Base-by-base conservation (phyloP, 2,113 vertebrate species). In the Agapornis roseicollis region DNA sequence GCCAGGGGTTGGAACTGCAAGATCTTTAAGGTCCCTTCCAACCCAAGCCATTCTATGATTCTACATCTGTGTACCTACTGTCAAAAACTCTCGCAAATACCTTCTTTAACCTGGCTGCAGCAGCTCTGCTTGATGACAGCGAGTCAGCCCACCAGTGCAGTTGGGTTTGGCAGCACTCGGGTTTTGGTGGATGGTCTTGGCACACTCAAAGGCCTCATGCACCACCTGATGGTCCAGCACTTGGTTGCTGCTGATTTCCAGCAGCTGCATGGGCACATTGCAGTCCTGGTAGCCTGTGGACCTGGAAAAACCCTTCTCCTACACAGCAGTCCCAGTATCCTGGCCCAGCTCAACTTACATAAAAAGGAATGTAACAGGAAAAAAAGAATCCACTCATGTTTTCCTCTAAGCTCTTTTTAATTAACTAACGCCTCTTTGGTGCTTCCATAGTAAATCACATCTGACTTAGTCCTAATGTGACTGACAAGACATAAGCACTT, bases 31-130 rank as follows among this genome's bases (percentile, higher is more conserved):
- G 56, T 58, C 56, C 13, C 22, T 58, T 58, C 56, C 22, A 24
- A 58, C 22, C 56, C 22, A 35, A 58, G 35, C 56, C 56, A 16
- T 24, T 35, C 56, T 15, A 7, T 58, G 56, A 24, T 58, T 58
- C 56, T 15, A 10, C 14, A 0, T 0, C 22, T 6, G 24, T 3
- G 8, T 8, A 25, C 33, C 35, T 28, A 10, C 71, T 1, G 0
- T 9, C 55, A 49, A 11, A 39, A 66, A n/a, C 37, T 24, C 12
- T 61, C 3, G 0, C 31, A 17, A 50, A 64, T 9, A 31, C 22
- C 33, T 44, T 20, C 47, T 56, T 13, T 25, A 41, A 19, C 9
- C 24, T 1, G 7, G 49, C 7, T 69, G 74, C 46, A 49, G 60
- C 73, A 78, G 49, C 50, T 55, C 35, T 17, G 55, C 50, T 33